Base-by-base conservation (phyloP, 2,888 invertebrate species). In the Crocallis elinguaria region DNA sequence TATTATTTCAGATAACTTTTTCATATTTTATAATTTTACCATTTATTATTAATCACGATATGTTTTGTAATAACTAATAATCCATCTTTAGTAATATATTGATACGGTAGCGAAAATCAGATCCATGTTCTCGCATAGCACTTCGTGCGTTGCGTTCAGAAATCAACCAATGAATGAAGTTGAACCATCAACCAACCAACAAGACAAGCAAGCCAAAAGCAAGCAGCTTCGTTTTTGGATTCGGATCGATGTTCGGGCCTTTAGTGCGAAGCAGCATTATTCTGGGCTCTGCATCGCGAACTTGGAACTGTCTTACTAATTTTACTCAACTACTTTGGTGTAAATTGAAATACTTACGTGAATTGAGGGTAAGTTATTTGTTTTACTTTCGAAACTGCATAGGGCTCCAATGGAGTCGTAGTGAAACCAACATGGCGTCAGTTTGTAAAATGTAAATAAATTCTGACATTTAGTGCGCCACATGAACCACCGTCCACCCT, bases 241-340 rank as follows among this genome's bases (percentile, higher is more conserved):
- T 93, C 92, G 93, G 93, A 94, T 94, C 94, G 93, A 94, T 94
- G 94, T 94, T 94, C 88, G 93, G 93, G 87, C 92, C 93, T 89
- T 89, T 93, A 87, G 82, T 93, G 87, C 92, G 90, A 91, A 92
- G 93, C 92, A 92, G 92, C 86, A 88, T 93, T 86, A 88, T 94
- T 92, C 94, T 94, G 92, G 94, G 93, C 86, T 94, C 94, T 82
- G 94, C 94, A 77, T 89, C 92, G 73, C 92, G 93, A 86, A 94
- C 94, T 93, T 94, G 94, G 94, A 93, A 94, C 90, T 93, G 93
- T 81, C 82, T 94, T 75, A 86, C 92, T 71, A 92, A 92, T 86
- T 92, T 94, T 71, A 92, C 93, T 69, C 92, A 92, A 83, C 82
- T 88, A 67, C 82, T 94, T 84, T 94, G 94, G 94, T 92, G 90